phyloP scores from a whole-genome alignment of 2,797 vertebrate genomes.

The Prunella strophiata region DNA sequence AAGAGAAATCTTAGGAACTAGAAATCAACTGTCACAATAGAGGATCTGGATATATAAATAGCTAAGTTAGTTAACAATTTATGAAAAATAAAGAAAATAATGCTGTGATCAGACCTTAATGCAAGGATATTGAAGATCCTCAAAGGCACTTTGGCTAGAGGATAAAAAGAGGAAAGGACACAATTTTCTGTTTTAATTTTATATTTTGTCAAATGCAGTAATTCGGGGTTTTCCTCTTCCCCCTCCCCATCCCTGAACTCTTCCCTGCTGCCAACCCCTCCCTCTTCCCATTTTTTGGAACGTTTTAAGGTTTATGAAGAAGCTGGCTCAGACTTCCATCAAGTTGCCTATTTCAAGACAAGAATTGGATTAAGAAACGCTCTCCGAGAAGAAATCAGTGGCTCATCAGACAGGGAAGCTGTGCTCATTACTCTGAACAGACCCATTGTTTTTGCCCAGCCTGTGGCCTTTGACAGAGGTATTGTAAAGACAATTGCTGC shows the following conservation, averaged over 20 bases:
- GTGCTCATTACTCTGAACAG: slow-evolving; percentile 97
- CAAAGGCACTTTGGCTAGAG: background rate
- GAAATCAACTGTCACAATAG: background rate
- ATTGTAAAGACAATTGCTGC: background rate
- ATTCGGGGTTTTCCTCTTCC: background rate
- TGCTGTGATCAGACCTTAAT: background rate
- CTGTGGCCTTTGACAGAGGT: slow-evolving; percentile 98
- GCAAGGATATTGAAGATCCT: background rate
- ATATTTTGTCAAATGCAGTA: background rate
- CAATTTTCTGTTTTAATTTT: background rate
- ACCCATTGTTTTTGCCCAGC: slow-evolving; percentile 97
- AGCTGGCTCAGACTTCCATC: slow-evolving; percentile 98
- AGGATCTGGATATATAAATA: background rate
- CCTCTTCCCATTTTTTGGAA: background rate
- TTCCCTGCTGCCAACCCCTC: background rate
- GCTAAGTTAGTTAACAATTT: background rate
- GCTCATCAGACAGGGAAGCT: slow-evolving; percentile 94
- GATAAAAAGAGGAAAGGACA: background rate
- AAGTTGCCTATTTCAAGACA: slow-evolving; percentile 98
- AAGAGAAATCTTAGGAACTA: background rate
- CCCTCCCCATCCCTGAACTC: background rate
- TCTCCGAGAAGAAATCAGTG: slow-evolving; percentile 95
- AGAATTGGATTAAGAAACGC: slow-evolving; percentile 96
- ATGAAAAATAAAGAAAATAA: background rate
- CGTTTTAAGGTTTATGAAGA: slow-evolving; percentile 93